Evolutionary conservation across 2,888 invertebrate genomes (phyloP).

Genomic region (Caenorhabditis zanzibari): DNA sequence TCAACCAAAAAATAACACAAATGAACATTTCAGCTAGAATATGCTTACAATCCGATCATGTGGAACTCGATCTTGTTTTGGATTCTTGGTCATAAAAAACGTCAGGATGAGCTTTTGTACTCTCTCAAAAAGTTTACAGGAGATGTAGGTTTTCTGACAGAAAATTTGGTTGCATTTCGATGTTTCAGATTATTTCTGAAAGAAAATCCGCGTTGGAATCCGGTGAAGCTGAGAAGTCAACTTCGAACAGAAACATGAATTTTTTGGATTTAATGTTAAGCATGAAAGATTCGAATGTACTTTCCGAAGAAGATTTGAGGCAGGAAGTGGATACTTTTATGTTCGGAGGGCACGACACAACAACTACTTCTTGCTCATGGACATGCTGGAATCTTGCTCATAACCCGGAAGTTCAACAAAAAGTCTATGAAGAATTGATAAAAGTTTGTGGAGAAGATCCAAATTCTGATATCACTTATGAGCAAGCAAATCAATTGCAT

Average conservation of each 20-base stretch:
- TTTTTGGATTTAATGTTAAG: slow-evolving; percentile 27
- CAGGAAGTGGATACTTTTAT: slow-evolving; percentile 85
- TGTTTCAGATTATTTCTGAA: slow-evolving; percentile 76
- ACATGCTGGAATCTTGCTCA: slow-evolving; percentile 27
- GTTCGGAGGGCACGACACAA: slow-evolving; percentile 83
- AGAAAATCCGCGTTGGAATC: slow-evolving; percentile 16
- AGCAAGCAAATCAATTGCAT: slow-evolving; percentile 17
- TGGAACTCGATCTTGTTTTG: slow-evolving; percentile 9
- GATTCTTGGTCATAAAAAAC: slow-evolving; percentile 13
- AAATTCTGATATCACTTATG: slow-evolving; percentile 15
- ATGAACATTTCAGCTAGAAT: slow-evolving; percentile 8
- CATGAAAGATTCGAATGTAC: slow-evolving; percentile 1
- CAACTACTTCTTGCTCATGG: slow-evolving; percentile 27
- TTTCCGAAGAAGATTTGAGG: slow-evolving; percentile 12
- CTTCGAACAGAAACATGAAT: slow-evolving; percentile 15
- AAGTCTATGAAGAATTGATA: slow-evolving; percentile 26
- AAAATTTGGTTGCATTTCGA: background rate
- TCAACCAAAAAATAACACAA: background rate
- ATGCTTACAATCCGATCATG: background rate
- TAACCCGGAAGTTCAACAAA: slow-evolving; percentile 20
- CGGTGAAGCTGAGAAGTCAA: slow-evolving; percentile 16
- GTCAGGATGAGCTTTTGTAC: background rate
- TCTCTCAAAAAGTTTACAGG: slow-evolving; percentile 21
- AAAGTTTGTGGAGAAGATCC: slow-evolving; percentile 23
- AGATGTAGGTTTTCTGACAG: background rate